A percentile compares a stretch with the other conserved stretches of the same genome.
Conservation (phyloP, 2,888 invertebrate species). For the Suillia variegata region DNA sequence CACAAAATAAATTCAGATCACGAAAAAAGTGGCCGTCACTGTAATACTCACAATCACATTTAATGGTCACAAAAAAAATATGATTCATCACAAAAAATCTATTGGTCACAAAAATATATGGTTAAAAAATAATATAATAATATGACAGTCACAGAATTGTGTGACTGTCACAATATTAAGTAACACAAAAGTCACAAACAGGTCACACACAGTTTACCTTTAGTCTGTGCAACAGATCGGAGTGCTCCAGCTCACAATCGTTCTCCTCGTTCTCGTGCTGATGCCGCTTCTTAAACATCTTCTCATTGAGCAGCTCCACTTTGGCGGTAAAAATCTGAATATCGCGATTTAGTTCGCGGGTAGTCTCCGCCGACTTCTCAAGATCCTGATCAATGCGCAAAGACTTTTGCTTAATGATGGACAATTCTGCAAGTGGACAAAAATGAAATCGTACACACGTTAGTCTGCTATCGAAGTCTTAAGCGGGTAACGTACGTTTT, state of each 20-base stretch:
- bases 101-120: too few relatives aligned
- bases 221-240: slow-evolving; percentile 63
- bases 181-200: too few relatives aligned
- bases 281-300: slow-evolving; percentile 65
- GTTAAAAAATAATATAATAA: too few relatives aligned
- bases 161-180: too few relatives aligned
- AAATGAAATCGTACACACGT: neutral
- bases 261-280: slow-evolving; percentile 65
- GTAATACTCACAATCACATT: too few relatives aligned
- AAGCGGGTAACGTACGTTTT: slow-evolving; percentile 69
- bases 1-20: too few relatives aligned
- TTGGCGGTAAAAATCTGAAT: slow-evolving; percentile 69
- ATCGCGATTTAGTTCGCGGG: slow-evolving; percentile 65
- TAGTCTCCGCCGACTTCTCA: slow-evolving; percentile 65
- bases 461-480: neutral
- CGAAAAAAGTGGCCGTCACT: too few relatives aligned
- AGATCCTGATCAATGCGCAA: slow-evolving; percentile 71
- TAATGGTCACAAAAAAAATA: too few relatives aligned
- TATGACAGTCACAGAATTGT: too few relatives aligned
- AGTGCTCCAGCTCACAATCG: slow-evolving; percentile 64
- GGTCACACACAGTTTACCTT: slow-evolving; percentile 62
- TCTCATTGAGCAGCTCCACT: slow-evolving; percentile 66
- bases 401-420: slow-evolving; percentile 75
- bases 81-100: too few relatives aligned
- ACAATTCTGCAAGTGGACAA: slow-evolving; percentile 55